Evolutionary conservation across 2,888 invertebrate genomes (phyloP), one percentile per base, ranked within the genome.

Genomic region (Drosophila tanythrix): DNA sequence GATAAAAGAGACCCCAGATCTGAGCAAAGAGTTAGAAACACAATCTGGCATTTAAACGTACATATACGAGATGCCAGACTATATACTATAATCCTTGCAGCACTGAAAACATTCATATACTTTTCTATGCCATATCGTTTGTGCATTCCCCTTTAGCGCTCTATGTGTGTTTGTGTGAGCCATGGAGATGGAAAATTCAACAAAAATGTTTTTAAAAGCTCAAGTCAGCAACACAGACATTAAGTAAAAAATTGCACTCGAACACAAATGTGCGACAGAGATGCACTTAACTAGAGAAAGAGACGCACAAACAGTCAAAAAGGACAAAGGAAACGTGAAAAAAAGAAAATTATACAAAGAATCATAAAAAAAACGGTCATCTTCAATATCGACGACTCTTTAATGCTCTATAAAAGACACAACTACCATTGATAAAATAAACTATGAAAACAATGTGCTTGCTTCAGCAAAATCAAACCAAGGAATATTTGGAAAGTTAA

Each of bases 141-240:
- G 46, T 52, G 51, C 60, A 61, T 36, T 58, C 65, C 50, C 51
- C 61, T 52, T 29, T 35, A 52, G 31, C n/a, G 13, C 21, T 46
- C 3, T 40, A 25, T 52, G 36, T 40, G 35, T 58, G 72, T 66
- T 60, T 78, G 79, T 82, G 60, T 74, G 64, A 53, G 74, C 25
- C 51, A 74, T 46, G 46, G 53, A 64, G 70, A 48, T 18, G 64
- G 56, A 72, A 70, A 83, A 82, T 79, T 74, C 76, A 79, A 74
- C 67, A 74, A 76, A 89, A 89, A 88, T 72, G 84, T 83, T 81
- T 83, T 79, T 65, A 85, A 88, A 74, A 88, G 85, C 88, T 82
- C 70, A 84, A 89, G 85, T 72, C 82, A 70, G 66, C 64, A 67
- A 74, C 73, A 69, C 64, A 76, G 80, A 79, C 70, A 70, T 64